These are phyloP conservation scores for Synergus gifuensis DNA, from an alignment of 2,888 invertebrate species.

Conservation along the genomic window DNA sequence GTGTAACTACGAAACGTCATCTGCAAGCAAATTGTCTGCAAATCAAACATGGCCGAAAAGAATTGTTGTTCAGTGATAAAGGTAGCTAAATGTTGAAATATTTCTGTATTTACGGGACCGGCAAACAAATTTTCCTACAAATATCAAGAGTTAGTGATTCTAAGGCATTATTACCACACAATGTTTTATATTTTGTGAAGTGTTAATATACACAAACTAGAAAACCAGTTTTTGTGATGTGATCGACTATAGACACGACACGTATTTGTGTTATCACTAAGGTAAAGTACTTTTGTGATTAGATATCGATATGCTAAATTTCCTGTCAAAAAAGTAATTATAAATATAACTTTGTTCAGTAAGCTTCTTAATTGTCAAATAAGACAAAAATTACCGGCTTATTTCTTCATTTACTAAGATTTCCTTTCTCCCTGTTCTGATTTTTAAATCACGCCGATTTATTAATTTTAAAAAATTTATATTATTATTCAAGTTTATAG, in stretches of 20 bases:
- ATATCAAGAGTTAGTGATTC: constrained; percentile 25
- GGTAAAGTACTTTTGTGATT: constrained; percentile 37
- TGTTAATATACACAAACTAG: not conserved
- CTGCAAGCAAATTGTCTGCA: constrained; percentile 41
- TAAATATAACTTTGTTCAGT: not conserved
- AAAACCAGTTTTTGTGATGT: constrained; percentile 15
- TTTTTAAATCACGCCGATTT: constrained; percentile 10
- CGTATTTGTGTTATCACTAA: constrained; percentile 31
- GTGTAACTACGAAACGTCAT: constrained; percentile 56
- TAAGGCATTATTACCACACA: constrained; percentile 32
- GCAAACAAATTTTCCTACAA: constrained; percentile 11
- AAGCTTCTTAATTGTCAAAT: not conserved
- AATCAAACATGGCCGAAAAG: constrained; percentile 56
- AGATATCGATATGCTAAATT: constrained; percentile 19
- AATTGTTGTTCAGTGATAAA: constrained; percentile 36
- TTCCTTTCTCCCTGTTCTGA: constrained; percentile 9
- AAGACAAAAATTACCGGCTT: not conserved
- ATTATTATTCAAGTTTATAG: not conserved
- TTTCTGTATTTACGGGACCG: constrained; percentile 51
- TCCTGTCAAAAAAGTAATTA: not conserved
- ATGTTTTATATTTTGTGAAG: constrained; percentile 11
- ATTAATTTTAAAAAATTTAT: not conserved
- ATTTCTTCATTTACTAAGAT: not conserved
- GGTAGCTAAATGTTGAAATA: constrained; percentile 32
- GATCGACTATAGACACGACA: constrained; percentile 12